Conservation (phyloP, 2,888 invertebrate genomes). For the Heterodera filipjevi region DNA sequence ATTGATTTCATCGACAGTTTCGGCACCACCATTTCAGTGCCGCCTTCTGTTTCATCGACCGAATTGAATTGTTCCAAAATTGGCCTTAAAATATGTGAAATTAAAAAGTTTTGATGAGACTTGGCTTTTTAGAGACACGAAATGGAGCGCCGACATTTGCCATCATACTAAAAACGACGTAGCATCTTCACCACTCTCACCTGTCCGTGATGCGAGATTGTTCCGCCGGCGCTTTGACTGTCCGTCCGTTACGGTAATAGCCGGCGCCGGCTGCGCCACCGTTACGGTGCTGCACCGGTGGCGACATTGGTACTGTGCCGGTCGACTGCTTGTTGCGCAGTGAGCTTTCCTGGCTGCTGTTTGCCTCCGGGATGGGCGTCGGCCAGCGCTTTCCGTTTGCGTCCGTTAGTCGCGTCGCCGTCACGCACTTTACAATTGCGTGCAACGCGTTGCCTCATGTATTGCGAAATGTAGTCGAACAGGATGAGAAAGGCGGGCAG, state of each 20-base stretch:
- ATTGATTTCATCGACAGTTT: neutral
- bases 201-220: conserved; percentile 7
- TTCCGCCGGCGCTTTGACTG: neutral
- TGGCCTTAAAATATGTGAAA: neutral
- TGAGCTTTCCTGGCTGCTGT: conserved; percentile 6
- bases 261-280: neutral
- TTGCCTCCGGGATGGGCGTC: conserved; percentile 8
- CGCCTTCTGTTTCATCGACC: neutral
- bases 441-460: conserved; percentile 12
- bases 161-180: too few relatives aligned
- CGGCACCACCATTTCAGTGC: neutral
- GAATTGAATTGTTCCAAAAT: neutral
- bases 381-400: neutral
- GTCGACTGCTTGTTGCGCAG: neutral
- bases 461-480: conserved; percentile 42
- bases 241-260: neutral
- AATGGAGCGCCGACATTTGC: too few relatives aligned
- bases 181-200: too few relatives aligned
- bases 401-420: neutral
- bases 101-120: too few relatives aligned
- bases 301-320: too few relatives aligned
- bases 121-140: too few relatives aligned
- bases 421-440: neutral
- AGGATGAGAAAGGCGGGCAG: conserved; percentile 55
- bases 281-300: neutral